Percentiles rank a stretch among this genome's conserved stretches.
These are phyloP conservation scores for Drosophila antonietae DNA, from an alignment of 2,888 invertebrate genomes.

Conservation along the genomic window DNA sequence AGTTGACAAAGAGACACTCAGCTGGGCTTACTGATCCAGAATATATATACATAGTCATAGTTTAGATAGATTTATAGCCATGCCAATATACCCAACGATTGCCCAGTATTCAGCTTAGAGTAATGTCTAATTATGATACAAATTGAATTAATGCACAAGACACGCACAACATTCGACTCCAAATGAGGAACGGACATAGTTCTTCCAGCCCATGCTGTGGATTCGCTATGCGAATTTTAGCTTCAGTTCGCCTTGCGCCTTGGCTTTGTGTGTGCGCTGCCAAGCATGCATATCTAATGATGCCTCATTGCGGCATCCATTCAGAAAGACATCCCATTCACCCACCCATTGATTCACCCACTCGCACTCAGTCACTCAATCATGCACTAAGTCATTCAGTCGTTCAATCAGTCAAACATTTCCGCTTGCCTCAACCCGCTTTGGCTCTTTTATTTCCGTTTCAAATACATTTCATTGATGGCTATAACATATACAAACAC, in stretches of 20 bases:
- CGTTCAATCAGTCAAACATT: slow-evolving; percentile 67
- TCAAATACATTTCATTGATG: slow-evolving; percentile 69
- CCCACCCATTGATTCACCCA: not conserved
- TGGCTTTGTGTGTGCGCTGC: slow-evolving; percentile 26
- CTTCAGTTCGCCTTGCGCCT: slow-evolving; percentile 6
- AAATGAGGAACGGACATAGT: slow-evolving; percentile 11
- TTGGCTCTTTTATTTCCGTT: slow-evolving; percentile 73
- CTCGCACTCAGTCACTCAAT: slow-evolving; percentile 25
- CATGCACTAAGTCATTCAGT: slow-evolving; percentile 39
- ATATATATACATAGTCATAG: too few species aligned
- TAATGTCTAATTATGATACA: slow-evolving; percentile 67
- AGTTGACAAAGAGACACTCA: too few species aligned
- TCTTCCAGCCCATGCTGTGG: slow-evolving; percentile 9
- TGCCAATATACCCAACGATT: not conserved
- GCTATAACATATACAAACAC: slow-evolving; percentile 40
- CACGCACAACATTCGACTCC: slow-evolving; percentile 22
- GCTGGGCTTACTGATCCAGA: too few species aligned
- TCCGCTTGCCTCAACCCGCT: slow-evolving; percentile 57
- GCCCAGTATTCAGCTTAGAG: not conserved
- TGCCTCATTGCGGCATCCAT: slow-evolving; percentile 62
- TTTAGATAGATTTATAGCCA: not conserved
- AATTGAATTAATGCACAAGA: slow-evolving; percentile 69
- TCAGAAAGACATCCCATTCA: slow-evolving; percentile 12
- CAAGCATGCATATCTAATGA: slow-evolving; percentile 75
- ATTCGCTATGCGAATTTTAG: slow-evolving; percentile 27